phyloP scores from a whole-genome alignment of 2,113 vertebrate genomes.

The Spea multiplicata region DNA sequence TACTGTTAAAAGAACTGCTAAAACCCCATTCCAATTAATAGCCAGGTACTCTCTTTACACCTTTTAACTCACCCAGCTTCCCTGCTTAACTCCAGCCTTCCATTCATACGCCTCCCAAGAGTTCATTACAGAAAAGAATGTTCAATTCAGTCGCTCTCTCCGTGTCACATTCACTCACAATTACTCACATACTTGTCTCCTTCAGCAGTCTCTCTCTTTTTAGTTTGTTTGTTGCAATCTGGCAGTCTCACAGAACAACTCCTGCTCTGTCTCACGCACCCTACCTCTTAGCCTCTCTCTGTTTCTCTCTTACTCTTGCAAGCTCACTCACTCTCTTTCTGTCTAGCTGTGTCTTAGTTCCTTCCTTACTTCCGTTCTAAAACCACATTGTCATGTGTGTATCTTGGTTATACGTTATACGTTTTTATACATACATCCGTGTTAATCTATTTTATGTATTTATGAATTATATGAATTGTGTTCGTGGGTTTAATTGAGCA shows the following conservation, averaged over 20 bases:
- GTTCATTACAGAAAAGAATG: no score
- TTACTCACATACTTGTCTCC: background rate
- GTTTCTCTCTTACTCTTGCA: background rate
- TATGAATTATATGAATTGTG: background rate
- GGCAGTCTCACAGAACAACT: background rate
- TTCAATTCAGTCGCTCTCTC: no score
- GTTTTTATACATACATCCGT: background rate
- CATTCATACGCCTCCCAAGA: background rate
- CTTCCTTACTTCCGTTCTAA: conserved; percentile 33
- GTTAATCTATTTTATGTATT: background rate
- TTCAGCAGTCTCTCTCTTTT: background rate
- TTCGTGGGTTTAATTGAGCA: no score
- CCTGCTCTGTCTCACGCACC: background rate
- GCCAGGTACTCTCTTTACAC: background rate
- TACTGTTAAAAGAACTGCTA: background rate
- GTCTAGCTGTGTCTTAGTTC: conserved; percentile 36
- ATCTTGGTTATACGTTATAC: background rate
- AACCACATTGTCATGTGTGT: conserved; percentile 25
- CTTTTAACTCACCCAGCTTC: no score
- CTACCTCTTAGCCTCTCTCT: background rate
- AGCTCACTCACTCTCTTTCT: conserved; percentile 6
- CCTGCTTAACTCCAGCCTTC: no score
- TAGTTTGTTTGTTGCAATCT: background rate
- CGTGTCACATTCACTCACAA: no score
- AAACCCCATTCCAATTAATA: background rate